phyloP scores from a whole-genome alignment of 2,888 invertebrate species.

The Tachina grossa region DNA sequence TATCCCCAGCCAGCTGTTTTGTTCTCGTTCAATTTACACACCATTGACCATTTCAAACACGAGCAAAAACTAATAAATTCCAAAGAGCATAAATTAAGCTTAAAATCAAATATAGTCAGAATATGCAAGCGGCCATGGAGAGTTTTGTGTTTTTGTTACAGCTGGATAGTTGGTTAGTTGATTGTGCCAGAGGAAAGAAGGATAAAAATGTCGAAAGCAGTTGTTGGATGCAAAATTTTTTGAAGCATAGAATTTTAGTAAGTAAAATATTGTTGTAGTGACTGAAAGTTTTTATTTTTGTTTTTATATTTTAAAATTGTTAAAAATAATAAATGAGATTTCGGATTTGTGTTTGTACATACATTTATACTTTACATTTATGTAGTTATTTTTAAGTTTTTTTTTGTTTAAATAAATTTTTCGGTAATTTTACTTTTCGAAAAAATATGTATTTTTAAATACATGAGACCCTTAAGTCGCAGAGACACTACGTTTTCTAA shows the following conservation, averaged over 20 bases:
- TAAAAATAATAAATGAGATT: neutral
- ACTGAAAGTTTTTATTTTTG: neutral
- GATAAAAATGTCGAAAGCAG: constrained; percentile 38
- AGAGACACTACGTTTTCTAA: no score
- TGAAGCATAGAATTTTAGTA: constrained; percentile 27
- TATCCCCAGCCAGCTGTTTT: constrained; percentile 30
- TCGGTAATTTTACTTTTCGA: no score
- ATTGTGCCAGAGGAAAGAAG: neutral
- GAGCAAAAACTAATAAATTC: constrained; percentile 61
- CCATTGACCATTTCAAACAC: constrained; percentile 60
- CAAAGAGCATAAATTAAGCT: constrained; percentile 64
- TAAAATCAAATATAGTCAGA: constrained; percentile 59
- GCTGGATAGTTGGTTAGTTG: neutral
- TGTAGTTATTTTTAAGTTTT: no score
- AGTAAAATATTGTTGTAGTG: neutral
- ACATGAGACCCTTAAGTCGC: no score
- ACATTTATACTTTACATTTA: no score
- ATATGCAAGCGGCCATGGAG: constrained; percentile 41
- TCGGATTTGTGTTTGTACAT: no score
- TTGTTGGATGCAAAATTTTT: constrained; percentile 26
- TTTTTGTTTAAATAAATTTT: no score
- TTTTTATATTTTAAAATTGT: neutral
- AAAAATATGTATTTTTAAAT: no score
- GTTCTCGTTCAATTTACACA: constrained; percentile 55
- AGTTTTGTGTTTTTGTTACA: neutral